Evolutionary conservation across 2,113 vertebrate genomes (phyloP).

Genomic region (Protobothrops flavoviridis): DNA sequence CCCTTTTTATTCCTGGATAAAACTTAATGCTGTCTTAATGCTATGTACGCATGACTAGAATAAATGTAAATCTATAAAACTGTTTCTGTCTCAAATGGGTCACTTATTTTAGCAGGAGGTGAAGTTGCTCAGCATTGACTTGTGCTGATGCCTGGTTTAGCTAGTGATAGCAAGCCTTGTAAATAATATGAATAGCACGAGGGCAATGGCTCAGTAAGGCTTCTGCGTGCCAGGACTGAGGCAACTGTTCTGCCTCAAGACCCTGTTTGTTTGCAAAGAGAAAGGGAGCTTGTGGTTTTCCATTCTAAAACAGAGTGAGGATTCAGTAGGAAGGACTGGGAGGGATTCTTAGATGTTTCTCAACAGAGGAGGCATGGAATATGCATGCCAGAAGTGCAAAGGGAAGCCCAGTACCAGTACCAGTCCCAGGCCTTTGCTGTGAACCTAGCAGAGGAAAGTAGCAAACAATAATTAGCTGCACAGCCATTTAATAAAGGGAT

Average conservation of each 20-base stretch:
- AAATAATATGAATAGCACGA: not conserved
- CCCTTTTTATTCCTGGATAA: not conserved
- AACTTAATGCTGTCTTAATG: not conserved
- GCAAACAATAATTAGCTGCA: not conserved
- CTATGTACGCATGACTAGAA: not conserved
- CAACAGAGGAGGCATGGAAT: not conserved
- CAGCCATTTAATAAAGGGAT: not conserved
- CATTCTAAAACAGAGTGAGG: slow-evolving; percentile 68
- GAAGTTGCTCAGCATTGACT: not conserved
- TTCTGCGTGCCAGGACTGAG: slow-evolving; percentile 43
- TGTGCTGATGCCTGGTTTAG: not conserved
- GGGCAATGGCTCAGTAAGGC: not conserved
- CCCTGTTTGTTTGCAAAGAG: slow-evolving; percentile 71
- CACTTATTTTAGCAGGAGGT: not conserved
- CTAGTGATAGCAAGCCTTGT: not conserved
- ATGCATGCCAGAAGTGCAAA: slow-evolving; percentile 39
- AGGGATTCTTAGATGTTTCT: slow-evolving; percentile 33
- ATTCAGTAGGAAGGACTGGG: slow-evolving; percentile 59
- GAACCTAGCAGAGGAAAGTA: not conserved
- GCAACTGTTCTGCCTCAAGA: slow-evolving; percentile 62
- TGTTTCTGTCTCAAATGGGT: not conserved
- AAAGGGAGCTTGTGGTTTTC: slow-evolving; percentile 72
- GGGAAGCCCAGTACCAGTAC: slow-evolving; percentile 60
- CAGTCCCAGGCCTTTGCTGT: not conserved
- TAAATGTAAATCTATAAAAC: not conserved